Evolutionary conservation across 2,888 invertebrate species (phyloP).

Genomic region (Volucella bombylans): DNA sequence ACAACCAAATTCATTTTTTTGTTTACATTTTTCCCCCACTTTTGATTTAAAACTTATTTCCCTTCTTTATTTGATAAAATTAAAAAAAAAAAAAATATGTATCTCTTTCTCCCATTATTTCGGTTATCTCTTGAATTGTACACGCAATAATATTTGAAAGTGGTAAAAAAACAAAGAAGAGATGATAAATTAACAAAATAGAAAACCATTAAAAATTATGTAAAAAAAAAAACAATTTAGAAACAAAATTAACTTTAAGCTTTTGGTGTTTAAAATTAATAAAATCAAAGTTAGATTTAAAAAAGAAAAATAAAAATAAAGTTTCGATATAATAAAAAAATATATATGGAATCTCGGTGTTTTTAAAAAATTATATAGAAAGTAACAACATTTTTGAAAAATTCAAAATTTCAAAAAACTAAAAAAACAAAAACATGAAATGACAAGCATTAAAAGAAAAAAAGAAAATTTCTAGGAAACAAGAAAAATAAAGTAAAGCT

Average conservation of each 20-base stretch:
- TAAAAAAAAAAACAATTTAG: constrained; percentile 77
- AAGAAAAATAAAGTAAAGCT: constrained; percentile 78
- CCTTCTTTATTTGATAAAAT: constrained; percentile 39
- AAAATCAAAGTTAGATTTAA: constrained; percentile 74
- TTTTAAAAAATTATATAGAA: constrained; percentile 70
- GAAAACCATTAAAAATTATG: constrained; percentile 70
- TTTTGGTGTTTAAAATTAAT: constrained; percentile 81
- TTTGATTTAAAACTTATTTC: no score
- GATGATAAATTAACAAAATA: constrained; percentile 59
- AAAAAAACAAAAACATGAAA: constrained; percentile 75
- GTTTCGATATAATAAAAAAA: constrained; percentile 52
- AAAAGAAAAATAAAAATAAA: constrained; percentile 72
- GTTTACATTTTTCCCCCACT: not conserved
- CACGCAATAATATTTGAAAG: constrained; percentile 73
- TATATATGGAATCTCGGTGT: constrained; percentile 69
- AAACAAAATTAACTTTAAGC: constrained; percentile 81
- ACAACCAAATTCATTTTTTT: constrained; percentile 9
- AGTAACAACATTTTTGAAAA: constrained; percentile 75
- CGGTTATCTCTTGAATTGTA: constrained; percentile 60
- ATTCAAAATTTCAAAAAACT: constrained; percentile 36
- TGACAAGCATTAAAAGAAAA: constrained; percentile 75
- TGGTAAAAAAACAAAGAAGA: constrained; percentile 62
- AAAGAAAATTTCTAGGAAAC: constrained; percentile 64
- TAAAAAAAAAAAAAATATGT: not conserved
- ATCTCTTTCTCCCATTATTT: constrained; percentile 6